phyloP scores from a whole-genome alignment of 2,888 invertebrate species.

The Venusia cambrica region DNA sequence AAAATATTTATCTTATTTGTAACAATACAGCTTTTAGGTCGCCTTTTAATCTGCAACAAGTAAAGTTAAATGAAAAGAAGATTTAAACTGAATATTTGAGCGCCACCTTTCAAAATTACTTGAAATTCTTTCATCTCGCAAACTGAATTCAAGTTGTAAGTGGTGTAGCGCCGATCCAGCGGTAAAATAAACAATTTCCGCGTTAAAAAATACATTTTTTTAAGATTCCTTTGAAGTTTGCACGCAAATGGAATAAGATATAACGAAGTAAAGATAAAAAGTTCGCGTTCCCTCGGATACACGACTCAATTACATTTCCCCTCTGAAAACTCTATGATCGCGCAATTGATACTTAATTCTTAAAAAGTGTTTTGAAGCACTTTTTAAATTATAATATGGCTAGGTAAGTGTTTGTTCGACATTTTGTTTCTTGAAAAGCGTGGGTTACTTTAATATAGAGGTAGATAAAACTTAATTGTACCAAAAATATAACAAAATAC shows the following conservation, averaged over 20 bases:
- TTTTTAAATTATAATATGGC: constrained; percentile 5
- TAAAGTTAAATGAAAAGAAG: constrained; percentile 22
- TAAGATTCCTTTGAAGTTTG: constrained; percentile 36
- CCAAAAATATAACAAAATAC: too few relatives aligned
- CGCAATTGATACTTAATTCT: constrained; percentile 33
- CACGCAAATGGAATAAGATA: constrained; percentile 49
- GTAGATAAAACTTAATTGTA: too few relatives aligned
- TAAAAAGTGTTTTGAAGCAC: constrained; percentile 8
- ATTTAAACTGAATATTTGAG: constrained; percentile 22
- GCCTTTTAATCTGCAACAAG: constrained; percentile 18
- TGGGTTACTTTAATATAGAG: too few relatives aligned
- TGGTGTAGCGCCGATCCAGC: constrained; percentile 23
- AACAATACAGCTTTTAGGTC: constrained; percentile 10
- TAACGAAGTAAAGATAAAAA: constrained; percentile 51
- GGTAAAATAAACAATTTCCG: constrained; percentile 39
- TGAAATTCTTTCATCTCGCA: constrained; percentile 20
- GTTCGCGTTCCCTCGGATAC: constrained; percentile 32
- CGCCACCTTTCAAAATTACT: constrained; percentile 17
- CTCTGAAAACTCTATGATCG: constrained; percentile 46
- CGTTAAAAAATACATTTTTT: constrained; percentile 32
- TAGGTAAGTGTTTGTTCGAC: too few relatives aligned
- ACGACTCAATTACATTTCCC: constrained; percentile 39
- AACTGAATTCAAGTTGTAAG: constrained; percentile 22
- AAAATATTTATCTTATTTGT: constrained; percentile 12
- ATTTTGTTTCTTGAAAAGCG: too few relatives aligned